A percentile compares a stretch with the other conserved stretches of the same genome.
Conservation (phyloP, 2,113 vertebrate species). For the Rhadina sibilatrix region DNA sequence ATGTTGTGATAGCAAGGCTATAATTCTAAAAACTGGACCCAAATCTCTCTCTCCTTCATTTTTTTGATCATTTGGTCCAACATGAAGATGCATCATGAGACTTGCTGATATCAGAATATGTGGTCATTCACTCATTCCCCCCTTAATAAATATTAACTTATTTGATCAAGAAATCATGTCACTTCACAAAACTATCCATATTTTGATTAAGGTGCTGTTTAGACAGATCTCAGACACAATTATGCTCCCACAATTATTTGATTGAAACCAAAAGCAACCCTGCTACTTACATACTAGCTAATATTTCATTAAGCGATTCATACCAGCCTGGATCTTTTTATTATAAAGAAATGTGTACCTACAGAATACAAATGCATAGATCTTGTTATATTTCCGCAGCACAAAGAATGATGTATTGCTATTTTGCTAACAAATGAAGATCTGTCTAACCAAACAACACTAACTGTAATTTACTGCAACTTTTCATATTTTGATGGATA, state of each 20-base stretch:
- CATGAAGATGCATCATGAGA: not conserved
- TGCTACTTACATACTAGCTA: not conserved
- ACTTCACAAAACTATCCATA: not conserved
- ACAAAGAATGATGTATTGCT: not conserved
- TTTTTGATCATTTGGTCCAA: not conserved
- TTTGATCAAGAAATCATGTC: not conserved
- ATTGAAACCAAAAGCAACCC: not conserved
- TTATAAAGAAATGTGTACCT: not conserved
- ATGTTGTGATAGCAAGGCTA: not conserved
- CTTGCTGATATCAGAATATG: not conserved
- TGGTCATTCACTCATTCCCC: not conserved
- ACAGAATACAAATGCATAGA: not conserved
- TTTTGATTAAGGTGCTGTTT: not conserved
- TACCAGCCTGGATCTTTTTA: not conserved
- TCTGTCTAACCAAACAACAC: not conserved
- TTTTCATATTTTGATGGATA: not conserved
- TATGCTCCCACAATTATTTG: fast-evolving
- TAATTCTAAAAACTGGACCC: not conserved
- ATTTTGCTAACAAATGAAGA: not conserved
- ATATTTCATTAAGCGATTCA: not conserved
- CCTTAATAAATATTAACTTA: not conserved
- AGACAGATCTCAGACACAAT: not conserved
- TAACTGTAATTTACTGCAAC: not conserved
- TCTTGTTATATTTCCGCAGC: not conserved
- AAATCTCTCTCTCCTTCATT: not conserved